phyloP scores from a whole-genome alignment of 2,888 invertebrate genomes.

The Acronicta psi region DNA sequence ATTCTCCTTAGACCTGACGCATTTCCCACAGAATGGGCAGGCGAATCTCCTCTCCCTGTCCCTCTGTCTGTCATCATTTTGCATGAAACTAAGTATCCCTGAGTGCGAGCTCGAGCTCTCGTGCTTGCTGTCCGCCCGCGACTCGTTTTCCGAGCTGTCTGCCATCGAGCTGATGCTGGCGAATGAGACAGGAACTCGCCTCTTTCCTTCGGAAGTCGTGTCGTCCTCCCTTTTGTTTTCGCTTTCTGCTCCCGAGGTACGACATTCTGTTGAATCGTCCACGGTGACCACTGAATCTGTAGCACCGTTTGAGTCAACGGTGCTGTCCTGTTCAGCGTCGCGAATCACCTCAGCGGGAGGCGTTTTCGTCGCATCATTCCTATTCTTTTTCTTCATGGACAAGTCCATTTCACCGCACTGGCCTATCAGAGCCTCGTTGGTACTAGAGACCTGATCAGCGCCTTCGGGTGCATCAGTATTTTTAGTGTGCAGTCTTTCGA shows the following conservation, averaged over 20 bases:
- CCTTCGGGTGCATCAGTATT: slow-evolving; percentile 85
- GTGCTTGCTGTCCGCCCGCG: slow-evolving; percentile 83
- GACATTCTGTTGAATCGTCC: slow-evolving; percentile 84
- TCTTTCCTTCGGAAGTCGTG: slow-evolving; percentile 68
- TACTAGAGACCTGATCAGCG: slow-evolving; percentile 92
- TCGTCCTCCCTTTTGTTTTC: slow-evolving; percentile 77
- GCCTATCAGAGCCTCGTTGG: slow-evolving; percentile 90
- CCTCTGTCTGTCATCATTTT: slow-evolving; percentile 86
- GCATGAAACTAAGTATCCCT: slow-evolving; percentile 90
- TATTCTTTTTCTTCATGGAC: slow-evolving; percentile 86
- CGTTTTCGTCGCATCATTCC: slow-evolving; percentile 79
- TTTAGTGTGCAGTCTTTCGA: slow-evolving; percentile 94
- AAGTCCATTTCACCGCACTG: slow-evolving; percentile 89
- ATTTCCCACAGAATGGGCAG: slow-evolving; percentile 96
- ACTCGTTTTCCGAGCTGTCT: slow-evolving; percentile 86
- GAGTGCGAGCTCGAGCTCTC: slow-evolving; percentile 89
- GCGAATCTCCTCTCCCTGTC: slow-evolving; percentile 94
- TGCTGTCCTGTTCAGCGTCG: slow-evolving; percentile 92
- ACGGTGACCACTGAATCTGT: slow-evolving; percentile 84
- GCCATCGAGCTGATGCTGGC: slow-evolving; percentile 88
- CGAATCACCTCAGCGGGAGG: slow-evolving; percentile 83
- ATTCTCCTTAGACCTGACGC: slow-evolving; percentile 96
- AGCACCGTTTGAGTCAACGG: slow-evolving; percentile 91
- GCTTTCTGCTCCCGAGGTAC: slow-evolving; percentile 79
- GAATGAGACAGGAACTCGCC: slow-evolving; percentile 84